Evolutionary conservation across 2,888 invertebrate genomes (phyloP).

Genomic region (Hartigia nigra): DNA sequence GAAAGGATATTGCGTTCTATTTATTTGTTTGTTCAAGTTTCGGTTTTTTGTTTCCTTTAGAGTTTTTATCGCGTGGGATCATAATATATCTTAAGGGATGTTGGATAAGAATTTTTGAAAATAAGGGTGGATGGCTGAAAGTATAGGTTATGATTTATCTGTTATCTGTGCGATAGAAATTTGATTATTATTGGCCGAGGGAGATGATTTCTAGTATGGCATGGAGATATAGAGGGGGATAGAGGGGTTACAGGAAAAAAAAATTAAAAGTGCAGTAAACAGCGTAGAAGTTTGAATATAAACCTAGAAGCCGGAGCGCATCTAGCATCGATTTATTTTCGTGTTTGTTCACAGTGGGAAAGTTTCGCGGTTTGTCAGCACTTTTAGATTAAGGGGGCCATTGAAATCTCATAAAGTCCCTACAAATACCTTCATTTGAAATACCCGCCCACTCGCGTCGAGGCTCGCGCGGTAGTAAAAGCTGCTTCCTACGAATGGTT

Average conservation of each 20-base stretch:
- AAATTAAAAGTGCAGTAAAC: conserved; percentile 42
- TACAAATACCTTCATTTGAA: conserved; percentile 59
- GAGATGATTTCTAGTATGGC: neutral
- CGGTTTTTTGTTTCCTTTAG: neutral
- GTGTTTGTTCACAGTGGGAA: conserved; percentile 63
- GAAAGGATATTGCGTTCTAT: neutral
- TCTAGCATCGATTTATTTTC: conserved; percentile 62
- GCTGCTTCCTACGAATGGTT: conserved; percentile 42
- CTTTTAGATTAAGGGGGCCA: conserved; percentile 63
- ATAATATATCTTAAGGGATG: neutral
- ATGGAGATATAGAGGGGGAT: neutral
- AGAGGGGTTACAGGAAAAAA: conserved; percentile 2
- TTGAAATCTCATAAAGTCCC: conserved; percentile 63
- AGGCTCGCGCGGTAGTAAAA: conserved; percentile 37
- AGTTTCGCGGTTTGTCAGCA: conserved; percentile 66
- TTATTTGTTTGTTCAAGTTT: neutral
- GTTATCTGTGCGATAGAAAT: conserved; percentile 30
- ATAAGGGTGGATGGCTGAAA: neutral
- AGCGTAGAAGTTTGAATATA: conserved; percentile 61
- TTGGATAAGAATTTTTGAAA: neutral
- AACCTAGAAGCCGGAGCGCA: conserved; percentile 50
- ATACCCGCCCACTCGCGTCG: conserved; percentile 38
- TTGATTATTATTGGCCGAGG: conserved; percentile 29
- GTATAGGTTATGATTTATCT: conserved; percentile 7
- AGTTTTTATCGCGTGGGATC: neutral